Evolutionary conservation across 1,140 invertebrate species (phyloP).

Genomic region (Panulirus ornatus): DNA sequence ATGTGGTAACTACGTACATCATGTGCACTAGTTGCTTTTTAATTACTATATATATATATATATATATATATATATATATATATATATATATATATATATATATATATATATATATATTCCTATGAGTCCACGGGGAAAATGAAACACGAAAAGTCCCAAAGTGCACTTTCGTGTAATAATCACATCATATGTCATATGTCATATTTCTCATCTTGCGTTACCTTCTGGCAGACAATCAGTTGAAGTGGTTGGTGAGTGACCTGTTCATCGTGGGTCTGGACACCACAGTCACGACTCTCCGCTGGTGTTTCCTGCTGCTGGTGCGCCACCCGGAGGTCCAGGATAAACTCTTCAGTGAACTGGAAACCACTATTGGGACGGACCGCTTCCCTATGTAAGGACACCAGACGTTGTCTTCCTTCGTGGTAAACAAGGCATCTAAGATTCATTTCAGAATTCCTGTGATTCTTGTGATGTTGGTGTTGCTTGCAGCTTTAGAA

Average conservation of each 20-base stretch:
- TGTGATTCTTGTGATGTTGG: no score
- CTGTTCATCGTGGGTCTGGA: conserved; percentile 93
- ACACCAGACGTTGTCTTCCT: no score
- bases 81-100: neutral
- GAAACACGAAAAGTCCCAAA: no score
- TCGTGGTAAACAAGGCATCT: no score
- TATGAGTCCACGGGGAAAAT: no score
- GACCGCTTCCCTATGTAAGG: conserved; percentile 70
- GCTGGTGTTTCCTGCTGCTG: conserved; percentile 94
- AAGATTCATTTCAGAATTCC: no score
- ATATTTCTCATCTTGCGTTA: neutral
- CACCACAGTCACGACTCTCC: conserved; percentile 89
- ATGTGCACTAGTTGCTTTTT: no score
- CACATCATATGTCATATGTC: neutral
- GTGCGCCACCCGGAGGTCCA: conserved; percentile 86
- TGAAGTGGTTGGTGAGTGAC: conserved; percentile 80
- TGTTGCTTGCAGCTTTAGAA: no score
- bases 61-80: no score
- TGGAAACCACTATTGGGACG: conserved; percentile 73
- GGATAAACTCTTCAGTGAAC: conserved; percentile 74
- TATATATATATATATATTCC: no score
- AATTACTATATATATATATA: no score
- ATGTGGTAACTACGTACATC: no score
- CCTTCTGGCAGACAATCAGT: conserved; percentile 60
- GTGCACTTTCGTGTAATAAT: neutral